A percentile compares a stretch with the other conserved stretches of the same genome.
These are phyloP conservation scores for Calyptomena viridis DNA, from an alignment of 2,113 vertebrate genomes.

Conservation along the genomic window DNA sequence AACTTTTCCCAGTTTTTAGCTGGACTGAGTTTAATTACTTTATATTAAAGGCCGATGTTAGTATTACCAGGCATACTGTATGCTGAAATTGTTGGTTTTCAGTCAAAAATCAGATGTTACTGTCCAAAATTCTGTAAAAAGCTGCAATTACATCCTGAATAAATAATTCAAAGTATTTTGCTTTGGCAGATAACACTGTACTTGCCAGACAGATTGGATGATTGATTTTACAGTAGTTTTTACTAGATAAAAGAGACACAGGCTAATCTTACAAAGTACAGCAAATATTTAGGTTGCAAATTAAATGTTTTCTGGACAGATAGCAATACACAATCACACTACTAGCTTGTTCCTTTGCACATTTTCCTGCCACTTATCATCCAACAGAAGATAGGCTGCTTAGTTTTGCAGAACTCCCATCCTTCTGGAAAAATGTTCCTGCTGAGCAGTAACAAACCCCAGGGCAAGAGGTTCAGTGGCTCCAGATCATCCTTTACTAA, in stretches of 20 bases:
- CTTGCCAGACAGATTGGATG: background rate
- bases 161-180: background rate
- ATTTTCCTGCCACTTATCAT: background rate
- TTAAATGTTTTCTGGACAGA: background rate
- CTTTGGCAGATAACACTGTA: background rate
- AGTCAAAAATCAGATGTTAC: background rate
- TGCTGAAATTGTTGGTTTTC: background rate
- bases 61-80: background rate
- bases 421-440: background rate
- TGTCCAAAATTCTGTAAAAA: background rate
- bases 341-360: background rate
- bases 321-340: background rate
- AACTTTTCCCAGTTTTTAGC: background rate
- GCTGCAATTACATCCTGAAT: background rate
- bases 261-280: background rate
- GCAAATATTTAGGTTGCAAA: slow-evolving; percentile 2
- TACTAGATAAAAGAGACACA: background rate
- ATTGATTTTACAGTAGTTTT: background rate
- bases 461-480: background rate
- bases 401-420: background rate
- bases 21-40: background rate
- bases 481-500: background rate
- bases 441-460: background rate
- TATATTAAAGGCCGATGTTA: background rate
- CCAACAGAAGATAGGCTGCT: background rate